Evolutionary conservation across 2,888 invertebrate species (phyloP), one percentile per base, ranked within the genome.

Genomic region (Lycophotia porphyrea): DNA sequence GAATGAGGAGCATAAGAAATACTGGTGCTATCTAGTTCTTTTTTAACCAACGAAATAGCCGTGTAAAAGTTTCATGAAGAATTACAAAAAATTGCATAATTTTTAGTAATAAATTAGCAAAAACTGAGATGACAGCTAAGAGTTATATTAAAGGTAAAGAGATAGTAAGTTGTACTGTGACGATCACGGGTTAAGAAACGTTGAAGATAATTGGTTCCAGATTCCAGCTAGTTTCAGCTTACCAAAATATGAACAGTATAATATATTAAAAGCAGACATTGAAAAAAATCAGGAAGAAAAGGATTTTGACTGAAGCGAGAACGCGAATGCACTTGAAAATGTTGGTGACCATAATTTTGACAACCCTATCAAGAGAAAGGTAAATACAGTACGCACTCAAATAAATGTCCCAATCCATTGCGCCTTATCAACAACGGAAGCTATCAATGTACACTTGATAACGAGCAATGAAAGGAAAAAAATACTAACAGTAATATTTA

Each of bases 371-470:
- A 13, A 65, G 3, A 44, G 13, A 36, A 63, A 74, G 68, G 55
- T 73, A 65, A 74, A 77, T 36, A 81, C 52, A 69, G 66, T 42
- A 69, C 66, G 42, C n/a, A 64, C 36, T 77, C 66, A 86, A 83
- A 82, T 74, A 70, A 72, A 71, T 70, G 66, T 66, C 36, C 21
- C 61, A 63, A 82, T 83, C 76, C 85, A 81, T 79, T 79, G 83
- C 86, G 11, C 11, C 31, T 71, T 81, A 79, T 81, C 74, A 69
- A 61, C 24, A 73, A 67, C 64, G 63, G 66, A 77, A 77, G 61
- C 44, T 83, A 81, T 87, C 70, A 71, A 71, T 71, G 77, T 76
- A 74, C 66, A 36, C 21, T 74, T 63, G 67, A 76, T 74, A 84
- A 76, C 68, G 27, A 66, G 86, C 71, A 81, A 75, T 84, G 81